Evolutionary conservation across 2,113 vertebrate species (phyloP).

Genomic region (Galbula dea): DNA sequence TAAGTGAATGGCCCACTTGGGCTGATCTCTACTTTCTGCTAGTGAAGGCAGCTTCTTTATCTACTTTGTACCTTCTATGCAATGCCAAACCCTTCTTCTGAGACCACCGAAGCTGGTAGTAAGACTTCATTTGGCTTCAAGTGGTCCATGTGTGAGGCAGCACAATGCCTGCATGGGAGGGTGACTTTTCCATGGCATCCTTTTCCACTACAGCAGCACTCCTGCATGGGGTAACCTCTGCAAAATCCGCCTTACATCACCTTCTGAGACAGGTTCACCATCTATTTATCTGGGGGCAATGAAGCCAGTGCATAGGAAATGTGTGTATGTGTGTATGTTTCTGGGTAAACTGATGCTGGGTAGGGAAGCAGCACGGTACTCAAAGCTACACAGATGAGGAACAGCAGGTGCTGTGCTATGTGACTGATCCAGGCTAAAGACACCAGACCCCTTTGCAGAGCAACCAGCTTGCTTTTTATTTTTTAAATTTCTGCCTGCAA

Average conservation of each 20-base stretch:
- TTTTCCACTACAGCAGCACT: background rate
- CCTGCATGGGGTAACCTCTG: background rate
- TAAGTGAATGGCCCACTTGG: slow-evolving; percentile 69
- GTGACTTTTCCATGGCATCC: background rate
- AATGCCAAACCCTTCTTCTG: background rate
- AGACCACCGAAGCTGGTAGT: background rate
- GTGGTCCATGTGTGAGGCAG: background rate
- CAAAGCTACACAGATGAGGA: background rate
- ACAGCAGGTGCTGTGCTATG: background rate
- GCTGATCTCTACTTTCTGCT: slow-evolving; percentile 56
- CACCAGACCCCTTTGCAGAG: background rate
- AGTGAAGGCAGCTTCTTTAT: slow-evolving; percentile 45
- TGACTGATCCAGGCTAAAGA: background rate
- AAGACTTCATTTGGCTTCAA: background rate
- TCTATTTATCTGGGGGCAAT: accelerated
- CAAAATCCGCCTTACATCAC: accelerated
- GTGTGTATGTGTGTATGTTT: background rate
- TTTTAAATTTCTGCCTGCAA: background rate
- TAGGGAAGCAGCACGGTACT: background rate
- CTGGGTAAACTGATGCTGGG: background rate
- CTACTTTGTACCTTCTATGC: slow-evolving; percentile 37
- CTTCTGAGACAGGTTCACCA: background rate
- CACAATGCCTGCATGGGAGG: too few species aligned
- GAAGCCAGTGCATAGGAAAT: background rate
- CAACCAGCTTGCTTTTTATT: background rate